Evolutionary conservation across 2,113 vertebrate genomes (phyloP), one percentile per base, ranked within the genome.

Genomic region (Campylorhamphus procurvoides): DNA sequence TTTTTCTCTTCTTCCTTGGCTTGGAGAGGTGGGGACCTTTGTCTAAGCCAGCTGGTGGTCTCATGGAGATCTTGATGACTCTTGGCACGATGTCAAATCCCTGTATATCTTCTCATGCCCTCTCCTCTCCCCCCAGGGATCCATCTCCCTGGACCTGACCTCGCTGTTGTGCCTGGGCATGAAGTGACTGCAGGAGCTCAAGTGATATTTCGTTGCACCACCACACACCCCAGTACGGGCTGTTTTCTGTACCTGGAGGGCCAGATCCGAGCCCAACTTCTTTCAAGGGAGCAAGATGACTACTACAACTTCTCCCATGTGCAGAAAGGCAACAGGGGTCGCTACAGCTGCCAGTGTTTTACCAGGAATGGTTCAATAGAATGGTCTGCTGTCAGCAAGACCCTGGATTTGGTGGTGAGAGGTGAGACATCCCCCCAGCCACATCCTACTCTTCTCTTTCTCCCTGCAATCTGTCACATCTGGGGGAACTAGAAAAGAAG

Each of bases 291-390:
- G 6, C 23, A 1, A 42, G 28, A 53, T 2, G 1, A 42, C 44
- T 67, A 72, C 82, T 67, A 72, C 82, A 76, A 3, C 37, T 6
- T 90, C 44, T 56, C 67, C 76, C 31, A 0, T 0, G 79, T 77
- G 62, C 53, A 33, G 40, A 9, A 52, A 39, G 68, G 37, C 12
- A 5, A 83, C 0, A 49, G 10, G 3, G 93, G 93, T 53, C 49
- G 24, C 89, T 96, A 96, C 89, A 95, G 89, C 75, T 95, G 91
- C 79, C 93, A 93, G 72, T 96, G 93, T 42, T 88, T 28, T 63
- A 22, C 8, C 18, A 1, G 0, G 7, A 4, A 0, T 4, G 1
- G 3, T 66, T 28, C 1, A 0, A 1, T 10, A 1, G 0, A 75
- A 31, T 93, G 89, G 83, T 92, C 89, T 37, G 29, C 58, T 39